Evolutionary conservation across 1,140 invertebrate species (phyloP), one percentile per base, ranked within the genome.

Genomic region (Diploscapter pachys): DNA sequence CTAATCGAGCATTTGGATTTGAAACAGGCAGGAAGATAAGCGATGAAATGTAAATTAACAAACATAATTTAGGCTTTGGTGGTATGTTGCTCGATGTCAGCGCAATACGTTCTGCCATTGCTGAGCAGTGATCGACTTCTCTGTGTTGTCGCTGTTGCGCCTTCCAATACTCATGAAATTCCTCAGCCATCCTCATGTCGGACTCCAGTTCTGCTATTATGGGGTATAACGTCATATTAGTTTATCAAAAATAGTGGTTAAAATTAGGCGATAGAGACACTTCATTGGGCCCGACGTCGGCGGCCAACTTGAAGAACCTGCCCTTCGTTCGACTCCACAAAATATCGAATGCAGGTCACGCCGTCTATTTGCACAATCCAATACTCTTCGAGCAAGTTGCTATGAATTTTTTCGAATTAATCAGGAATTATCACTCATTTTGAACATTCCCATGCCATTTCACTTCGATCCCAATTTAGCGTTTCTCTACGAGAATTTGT

Each of bases 211-310:
- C 63, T 76, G 31, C 63, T 76, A 5, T 11, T 74, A n/a, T 74
- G 73, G 73, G 73, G 73, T 74, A 31, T 63, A 31, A 31, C 31
- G 31, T 31, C 50, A 8, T 64, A 9, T 31, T 49, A 31, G 63
- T 64, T 31, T 8, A 8, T 31, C 63, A 64, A 64, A 64, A 48
- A 64, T 8, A 64, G 8, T 64, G 9, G 9, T 13, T 70, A n/a
- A 9, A 71, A 64, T 50, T 51, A 71, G 75, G 75, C n/a, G 75
- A 76, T 51, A 54, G 70, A 31, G 75, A 76, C 64, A 76, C 75
- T 3, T 71, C 68, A 2, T 65, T 76, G 4, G 75, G 75, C 53
- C 75, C 75, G 48, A 70, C 75, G 0, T 76, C 75, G 48, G 75
- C 75, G 51, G 59, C 75, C 2, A 76, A 76, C 51, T 71, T 76